Percentiles rank a stretch among this genome's conserved stretches.
phyloP scores from a whole-genome alignment of 2,113 vertebrate genomes.

The Andinoacara biseriatus region DNA sequence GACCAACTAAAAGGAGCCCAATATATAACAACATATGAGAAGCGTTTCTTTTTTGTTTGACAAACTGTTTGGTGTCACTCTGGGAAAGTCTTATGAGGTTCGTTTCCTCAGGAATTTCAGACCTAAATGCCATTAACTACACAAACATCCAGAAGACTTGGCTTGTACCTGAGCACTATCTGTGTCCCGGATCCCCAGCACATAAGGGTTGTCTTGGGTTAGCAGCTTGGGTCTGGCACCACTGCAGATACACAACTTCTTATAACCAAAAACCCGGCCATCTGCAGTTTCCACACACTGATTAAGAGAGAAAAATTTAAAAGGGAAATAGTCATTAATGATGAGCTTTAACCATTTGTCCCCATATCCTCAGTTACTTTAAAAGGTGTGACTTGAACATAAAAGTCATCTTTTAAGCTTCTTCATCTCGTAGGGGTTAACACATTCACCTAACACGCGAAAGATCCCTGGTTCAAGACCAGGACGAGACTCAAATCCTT shows the following conservation, averaged over 20 bases:
- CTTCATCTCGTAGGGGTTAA: background rate
- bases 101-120: background rate
- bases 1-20: background rate
- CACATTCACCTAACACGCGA: background rate
- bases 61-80: background rate
- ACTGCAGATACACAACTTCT: conserved; percentile 92
- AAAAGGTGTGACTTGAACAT: background rate
- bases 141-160: background rate
- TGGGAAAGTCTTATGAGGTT: background rate
- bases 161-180: conserved; percentile 90
- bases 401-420: background rate
- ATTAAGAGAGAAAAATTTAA: background rate
- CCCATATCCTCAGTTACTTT: background rate
- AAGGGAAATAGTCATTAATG: accelerated
- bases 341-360: background rate
- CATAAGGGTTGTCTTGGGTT: conserved; percentile 81
- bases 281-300: conserved; percentile 88
- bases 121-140: background rate
- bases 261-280: conserved; percentile 80
- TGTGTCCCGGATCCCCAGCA: conserved; percentile 95
- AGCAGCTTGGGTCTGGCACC: conserved; percentile 92
- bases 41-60: background rate
- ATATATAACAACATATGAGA: background rate
- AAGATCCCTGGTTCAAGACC: background rate
- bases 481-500: background rate